A percentile compares a stretch with the other conserved stretches of the same genome.
phyloP scores from a whole-genome alignment of 2,888 invertebrate genomes.

The Perizoma affinitatum region DNA sequence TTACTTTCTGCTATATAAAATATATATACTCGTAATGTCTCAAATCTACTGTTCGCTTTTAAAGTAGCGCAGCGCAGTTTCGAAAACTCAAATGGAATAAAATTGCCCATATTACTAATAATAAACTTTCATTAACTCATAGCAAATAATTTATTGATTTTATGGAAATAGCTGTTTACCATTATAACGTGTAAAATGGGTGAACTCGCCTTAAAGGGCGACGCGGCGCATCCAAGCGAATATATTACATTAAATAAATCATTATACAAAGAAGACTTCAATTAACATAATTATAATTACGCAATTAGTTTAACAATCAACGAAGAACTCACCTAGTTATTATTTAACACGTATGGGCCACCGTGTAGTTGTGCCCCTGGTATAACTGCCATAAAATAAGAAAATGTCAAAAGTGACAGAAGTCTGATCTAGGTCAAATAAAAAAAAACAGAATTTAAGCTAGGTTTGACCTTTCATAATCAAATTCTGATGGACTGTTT shows the following conservation, averaged over 20 bases:
- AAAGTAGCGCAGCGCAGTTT: neutral
- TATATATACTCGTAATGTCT: too few relatives aligned
- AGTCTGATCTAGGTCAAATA: too few relatives aligned
- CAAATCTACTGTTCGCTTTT: too few relatives aligned
- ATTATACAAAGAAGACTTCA: constrained; percentile 6
- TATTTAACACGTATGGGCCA: constrained; percentile 24
- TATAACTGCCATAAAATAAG: neutral
- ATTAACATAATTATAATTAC: constrained; percentile 33
- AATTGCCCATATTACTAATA: neutral
- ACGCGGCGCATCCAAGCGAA: constrained; percentile 20
- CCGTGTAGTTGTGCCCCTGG: constrained; percentile 17
- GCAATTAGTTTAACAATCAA: constrained; percentile 33
- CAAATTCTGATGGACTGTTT: too few relatives aligned
- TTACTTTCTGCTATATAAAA: too few relatives aligned
- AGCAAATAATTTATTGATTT: constrained; percentile 20
- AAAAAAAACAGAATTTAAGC: too few relatives aligned
- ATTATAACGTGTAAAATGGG: constrained; percentile 21
- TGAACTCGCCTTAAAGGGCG: constrained; percentile 1
- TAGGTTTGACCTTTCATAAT: too few relatives aligned
- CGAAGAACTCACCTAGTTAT: constrained; percentile 16
- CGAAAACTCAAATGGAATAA: neutral
- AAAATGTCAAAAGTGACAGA: neutral
- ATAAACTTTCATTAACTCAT: constrained; percentile 10
- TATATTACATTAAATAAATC: constrained; percentile 7
- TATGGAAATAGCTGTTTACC: constrained; percentile 18